These are phyloP conservation scores for chimpanzee (Pan troglodytes) DNA, from an alignment of 2,113 vertebrate species.

Conservation along the genomic window DNA sequence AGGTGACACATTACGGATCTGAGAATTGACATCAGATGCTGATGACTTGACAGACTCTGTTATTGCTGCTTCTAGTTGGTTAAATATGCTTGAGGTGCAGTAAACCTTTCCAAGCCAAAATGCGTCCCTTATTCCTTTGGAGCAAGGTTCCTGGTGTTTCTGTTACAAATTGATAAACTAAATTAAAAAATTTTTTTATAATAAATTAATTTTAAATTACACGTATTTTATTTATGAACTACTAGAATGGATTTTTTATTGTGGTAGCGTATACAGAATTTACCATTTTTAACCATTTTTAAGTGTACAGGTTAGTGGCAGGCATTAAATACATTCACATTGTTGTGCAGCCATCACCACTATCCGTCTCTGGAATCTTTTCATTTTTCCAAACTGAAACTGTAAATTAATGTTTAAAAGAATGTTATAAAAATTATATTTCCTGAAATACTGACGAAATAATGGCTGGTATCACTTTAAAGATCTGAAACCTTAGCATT, in stretches of 20 bases:
- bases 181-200: not conserved
- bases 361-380: not conserved
- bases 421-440: not conserved
- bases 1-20: not conserved
- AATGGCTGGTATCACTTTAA: constrained; percentile 30
- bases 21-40: not conserved
- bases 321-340: not conserved
- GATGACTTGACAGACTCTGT: not conserved
- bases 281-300: not conserved
- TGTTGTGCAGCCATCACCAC: not conserved
- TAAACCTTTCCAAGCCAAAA: not conserved
- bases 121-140: not conserved
- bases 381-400: not conserved
- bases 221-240: not conserved
- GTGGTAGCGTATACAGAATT: not conserved
- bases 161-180: not conserved
- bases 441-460: constrained; percentile 28
- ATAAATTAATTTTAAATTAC: not conserved
- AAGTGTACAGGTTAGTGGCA: not conserved
- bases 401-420: constrained; percentile 14
- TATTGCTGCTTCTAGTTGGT: constrained; percentile 31
- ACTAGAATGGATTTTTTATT: constrained; percentile 23
- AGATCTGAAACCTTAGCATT: constrained; percentile 11
- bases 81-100: not conserved
- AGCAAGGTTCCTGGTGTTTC: not conserved